Conservation (phyloP, 1,140 invertebrate species). For the Alviniconcha marisindica region DNA sequence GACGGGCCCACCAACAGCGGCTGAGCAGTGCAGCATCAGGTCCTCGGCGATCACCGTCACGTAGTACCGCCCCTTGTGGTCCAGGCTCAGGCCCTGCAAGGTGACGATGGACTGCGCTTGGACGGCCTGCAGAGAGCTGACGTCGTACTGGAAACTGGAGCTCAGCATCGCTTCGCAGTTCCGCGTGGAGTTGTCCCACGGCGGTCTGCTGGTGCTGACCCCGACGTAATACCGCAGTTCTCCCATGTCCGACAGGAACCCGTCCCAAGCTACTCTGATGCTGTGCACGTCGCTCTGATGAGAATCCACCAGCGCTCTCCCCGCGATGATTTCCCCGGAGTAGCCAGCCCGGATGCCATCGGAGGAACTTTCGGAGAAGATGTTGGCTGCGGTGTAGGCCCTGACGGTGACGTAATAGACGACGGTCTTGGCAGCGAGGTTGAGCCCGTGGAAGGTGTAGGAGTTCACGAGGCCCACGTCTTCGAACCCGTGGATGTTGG, state of each 20-base stretch:
- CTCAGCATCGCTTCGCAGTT: not conserved
- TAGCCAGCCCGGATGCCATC: conserved; percentile 57
- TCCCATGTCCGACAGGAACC: conserved; percentile 51
- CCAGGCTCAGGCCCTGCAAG: not conserved
- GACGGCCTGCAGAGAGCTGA: not conserved
- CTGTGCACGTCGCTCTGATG: conserved; percentile 40
- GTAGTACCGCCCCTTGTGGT: not conserved
- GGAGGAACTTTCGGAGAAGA: conserved; percentile 47
- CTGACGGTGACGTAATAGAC: conserved; percentile 57
- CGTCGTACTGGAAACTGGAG: not conserved
- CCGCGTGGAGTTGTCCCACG: not conserved
- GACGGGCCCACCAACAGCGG: conserved; percentile 7
- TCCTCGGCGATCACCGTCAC: conserved; percentile 35
- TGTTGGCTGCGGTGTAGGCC: conserved; percentile 51
- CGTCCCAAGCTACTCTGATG: conserved; percentile 46
- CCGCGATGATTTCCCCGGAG: conserved; percentile 39
- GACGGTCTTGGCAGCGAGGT: conserved; percentile 49
- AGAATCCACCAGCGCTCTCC: conserved; percentile 24
- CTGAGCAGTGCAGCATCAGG: not conserved
- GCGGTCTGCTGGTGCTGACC: conserved; percentile 26
- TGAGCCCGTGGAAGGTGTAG: conserved; percentile 48
- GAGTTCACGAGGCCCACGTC: conserved; percentile 52
- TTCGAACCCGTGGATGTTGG: conserved; percentile 49
- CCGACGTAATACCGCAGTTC: conserved; percentile 43
- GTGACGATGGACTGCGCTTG: not conserved